phyloP scores from a whole-genome alignment of 2,797 vertebrate species.

The Babyrousa celebensis region DNA sequence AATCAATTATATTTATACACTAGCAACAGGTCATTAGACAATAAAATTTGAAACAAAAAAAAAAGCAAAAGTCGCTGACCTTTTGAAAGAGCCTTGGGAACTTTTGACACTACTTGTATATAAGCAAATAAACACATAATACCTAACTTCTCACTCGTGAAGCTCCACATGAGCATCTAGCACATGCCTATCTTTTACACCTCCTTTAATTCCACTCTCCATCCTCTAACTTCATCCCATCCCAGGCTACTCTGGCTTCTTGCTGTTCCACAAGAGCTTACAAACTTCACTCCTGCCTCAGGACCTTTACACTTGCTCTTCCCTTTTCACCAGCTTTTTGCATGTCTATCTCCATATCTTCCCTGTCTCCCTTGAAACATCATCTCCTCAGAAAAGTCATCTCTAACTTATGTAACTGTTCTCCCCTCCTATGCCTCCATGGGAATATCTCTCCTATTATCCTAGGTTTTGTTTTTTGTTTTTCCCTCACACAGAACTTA shows the following conservation, averaged over 20 bases:
- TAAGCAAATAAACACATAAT: background rate
- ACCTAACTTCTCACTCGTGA: background rate
- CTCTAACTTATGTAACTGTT: background rate
- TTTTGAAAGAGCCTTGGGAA: background rate
- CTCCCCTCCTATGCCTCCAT: background rate
- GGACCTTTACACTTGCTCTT: background rate
- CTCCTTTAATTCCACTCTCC: background rate
- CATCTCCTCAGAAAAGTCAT: background rate
- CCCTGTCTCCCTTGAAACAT: background rate
- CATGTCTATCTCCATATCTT: background rate
- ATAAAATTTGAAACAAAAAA: no score
- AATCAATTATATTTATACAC: no score
- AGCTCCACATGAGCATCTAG: background rate
- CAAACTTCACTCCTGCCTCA: background rate
- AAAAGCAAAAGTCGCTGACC: background rate
- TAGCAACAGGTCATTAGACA: no score
- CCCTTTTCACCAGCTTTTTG: background rate
- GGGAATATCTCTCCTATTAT: background rate
- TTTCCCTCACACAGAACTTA: background rate
- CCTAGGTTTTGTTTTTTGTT: background rate
- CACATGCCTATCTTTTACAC: background rate
- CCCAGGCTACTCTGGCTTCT: background rate
- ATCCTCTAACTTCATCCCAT: accelerated
- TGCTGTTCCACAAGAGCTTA: accelerated
- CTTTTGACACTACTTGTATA: background rate